Base-by-base conservation (phyloP, 2,113 vertebrate genomes). In the Phodopus roborovskii region DNA sequence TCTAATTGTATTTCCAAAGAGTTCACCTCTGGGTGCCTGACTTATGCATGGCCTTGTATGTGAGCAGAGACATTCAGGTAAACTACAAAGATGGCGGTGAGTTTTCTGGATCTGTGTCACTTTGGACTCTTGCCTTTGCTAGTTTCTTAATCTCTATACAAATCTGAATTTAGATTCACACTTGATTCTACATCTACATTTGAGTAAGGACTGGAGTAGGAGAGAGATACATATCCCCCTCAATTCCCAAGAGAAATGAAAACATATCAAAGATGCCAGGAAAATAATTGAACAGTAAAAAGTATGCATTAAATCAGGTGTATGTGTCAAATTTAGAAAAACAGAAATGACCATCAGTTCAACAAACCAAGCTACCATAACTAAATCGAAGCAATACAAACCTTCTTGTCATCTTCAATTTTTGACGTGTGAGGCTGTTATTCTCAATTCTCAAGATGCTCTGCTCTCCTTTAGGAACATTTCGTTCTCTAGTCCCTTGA, bases 221-320 rank as follows among this genome's bases (percentile, higher is more conserved):
- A 66, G 12, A 81, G 19, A 74, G 42, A 74, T 10, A 94, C 60
- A 91, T 58, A 78, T 5, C 92, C 28, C 26, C 2, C 7, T 9
- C n/a, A 92, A 1, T 30, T 86, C 13, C 48, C 36, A 88, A 53
- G n/a, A 91, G 39, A 92, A 74, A 90, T 48, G 11, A 87, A 92
- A 92, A 75, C 30, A 73, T 93, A 75, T 50, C 53, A 89, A 85
- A 93, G 45, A 39, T 53, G 42, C 50, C 17, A 85, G 85, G 81
- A 95, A 26, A 94, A 86, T 81, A 81, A 92, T 9, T 78, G 17
- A 91, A 78, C 53, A 88, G 36, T 81, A 26, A 81, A 90, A 87
- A 60, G 28, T 64, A 74, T 50, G 64, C 58, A 91, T 58, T 60
- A 86, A 87, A 68, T 85, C 5, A 58, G 5, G 58, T 71, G 20